Evolutionary conservation across 2,113 vertebrate genomes (phyloP), one percentile per base, ranked within the genome.

Genomic region (Pseudopodoces humilis): DNA sequence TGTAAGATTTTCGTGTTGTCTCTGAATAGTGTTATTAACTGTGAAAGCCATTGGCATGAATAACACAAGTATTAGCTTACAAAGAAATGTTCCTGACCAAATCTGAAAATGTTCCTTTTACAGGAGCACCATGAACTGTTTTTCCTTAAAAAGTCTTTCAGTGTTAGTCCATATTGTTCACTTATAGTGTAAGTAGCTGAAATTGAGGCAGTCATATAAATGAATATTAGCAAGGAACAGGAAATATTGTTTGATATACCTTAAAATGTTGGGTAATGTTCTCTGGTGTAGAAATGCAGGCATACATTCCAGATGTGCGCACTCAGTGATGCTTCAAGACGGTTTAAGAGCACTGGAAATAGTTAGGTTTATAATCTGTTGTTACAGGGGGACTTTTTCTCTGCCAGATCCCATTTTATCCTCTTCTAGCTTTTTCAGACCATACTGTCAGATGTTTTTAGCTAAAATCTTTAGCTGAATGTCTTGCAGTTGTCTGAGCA

Each of bases 21-120:
- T 92, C 53, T 91, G 69, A 88, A 94, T 86, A 80, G 75, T 86
- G 90, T 69, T 83, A 86, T 94, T 83, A 84, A 82, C 41, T 82
- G 46, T 65, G 59, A 94, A 94, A 84, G 49, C 60, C 49, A 77
- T 84, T 69, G 53, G 35, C 91, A 81, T 94, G 82, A 92, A 70
- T 96, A 91, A 94, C 47, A 19, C 80, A 86, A 95, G 72, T 72
- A 46, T 77, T 94, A 83, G 43, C 82, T 92, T 94, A 64, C 82
- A 88, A 87, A 86, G 68, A 94, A 85, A 75, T 47, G 60, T 65
- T 81, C 81, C 68, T 91, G 70, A 81, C 41, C 75, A 78, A 86
- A 86, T 88, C 92, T 86, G 83, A 93, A 94, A 93, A 70, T 76
- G 43, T 62, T 39, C 49, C 31, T 90, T 89, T 87, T 83, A 50